phyloP scores from a whole-genome alignment of 2,888 invertebrate genomes.

The Tuta absoluta region DNA sequence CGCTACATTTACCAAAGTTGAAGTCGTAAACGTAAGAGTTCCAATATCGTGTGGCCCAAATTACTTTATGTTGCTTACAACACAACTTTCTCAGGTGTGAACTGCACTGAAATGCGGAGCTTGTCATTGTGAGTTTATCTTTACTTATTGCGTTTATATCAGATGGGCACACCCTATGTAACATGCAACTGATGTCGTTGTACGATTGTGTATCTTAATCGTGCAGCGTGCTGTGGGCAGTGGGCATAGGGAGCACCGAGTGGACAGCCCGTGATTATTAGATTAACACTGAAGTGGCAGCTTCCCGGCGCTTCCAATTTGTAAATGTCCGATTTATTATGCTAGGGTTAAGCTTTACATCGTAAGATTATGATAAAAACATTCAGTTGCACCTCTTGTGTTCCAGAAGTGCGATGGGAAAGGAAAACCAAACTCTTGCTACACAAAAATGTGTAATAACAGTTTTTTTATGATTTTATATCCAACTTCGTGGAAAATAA shows the following conservation, averaged over 20 bases:
- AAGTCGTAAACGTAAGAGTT: background rate
- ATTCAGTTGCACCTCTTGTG: too few species aligned
- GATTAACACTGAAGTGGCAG: conserved; percentile 52
- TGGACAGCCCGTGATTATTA: conserved; percentile 42
- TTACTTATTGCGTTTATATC: background rate
- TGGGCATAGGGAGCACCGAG: background rate
- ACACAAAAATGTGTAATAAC: too few species aligned
- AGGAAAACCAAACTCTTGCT: too few species aligned
- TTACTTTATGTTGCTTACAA: background rate
- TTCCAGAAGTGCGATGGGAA: too few species aligned
- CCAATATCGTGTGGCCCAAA: conserved; percentile 6
- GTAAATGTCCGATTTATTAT: conserved; percentile 15
- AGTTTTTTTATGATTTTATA: too few species aligned
- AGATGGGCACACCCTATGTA: background rate
- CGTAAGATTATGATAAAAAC: background rate
- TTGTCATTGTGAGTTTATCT: background rate
- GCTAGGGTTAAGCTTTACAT: conserved; percentile 8
- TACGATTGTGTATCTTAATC: background rate
- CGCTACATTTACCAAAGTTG: conserved; percentile 28
- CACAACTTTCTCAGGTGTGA: conserved; percentile 6
- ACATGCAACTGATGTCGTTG: background rate
- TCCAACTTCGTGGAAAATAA: too few species aligned
- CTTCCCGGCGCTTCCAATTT: conserved; percentile 43
- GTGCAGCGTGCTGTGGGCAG: background rate
- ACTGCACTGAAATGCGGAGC: background rate